Base-by-base conservation (phyloP, 2,888 invertebrate species). In the Hemaris fuciformis region DNA sequence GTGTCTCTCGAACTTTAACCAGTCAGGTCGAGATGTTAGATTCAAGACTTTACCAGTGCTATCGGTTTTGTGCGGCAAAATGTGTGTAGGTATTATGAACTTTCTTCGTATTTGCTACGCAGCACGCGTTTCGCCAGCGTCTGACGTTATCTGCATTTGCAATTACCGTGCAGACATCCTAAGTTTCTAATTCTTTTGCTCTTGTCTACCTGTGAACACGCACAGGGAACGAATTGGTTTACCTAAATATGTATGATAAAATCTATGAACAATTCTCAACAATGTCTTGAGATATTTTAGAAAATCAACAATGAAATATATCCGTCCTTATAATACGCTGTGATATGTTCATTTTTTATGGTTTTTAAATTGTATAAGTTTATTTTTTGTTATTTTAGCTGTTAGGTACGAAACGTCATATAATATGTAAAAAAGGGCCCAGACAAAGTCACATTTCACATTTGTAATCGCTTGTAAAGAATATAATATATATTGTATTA, bases 81-180 rank as follows among this genome's bases (percentile, higher is more conserved):
- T 74, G 72, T 72, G 71, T 66, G 69, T 71, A 69, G 68, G 64
- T 18, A 53, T 53, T 18, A 63, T 68, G 69, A 70, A 76, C 79
- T 80, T 80, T 80, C 78, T 77, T 79, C 71, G 68, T 71, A 76
- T 80, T 78, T 76, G 70, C 65, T 61, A 79, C 73, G 74, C 79
- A 71, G 66, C 48, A 66, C 77, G 74, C 77, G 80, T 77, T 68
- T 69, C 57, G 60, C 66, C 61, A 66, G 64, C 66, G 66, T 60
- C 67, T 70, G 61, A 65, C 68, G 66, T 68, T 77, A 77, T 79
- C 79, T 72, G 65, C 66, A 64, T 71, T 67, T 66, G 64, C 66
- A 71, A 79, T 77, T 75, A 64, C 62, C 64, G 68, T 20, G 58
- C 58, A 59, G 1, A 42, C 25, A 43, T 53, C 53, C 27, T 18